A percentile compares a stretch with the other conserved stretches of the same genome.
phyloP scores from a whole-genome alignment of 2,888 invertebrate genomes.

The Andricus curvator region DNA sequence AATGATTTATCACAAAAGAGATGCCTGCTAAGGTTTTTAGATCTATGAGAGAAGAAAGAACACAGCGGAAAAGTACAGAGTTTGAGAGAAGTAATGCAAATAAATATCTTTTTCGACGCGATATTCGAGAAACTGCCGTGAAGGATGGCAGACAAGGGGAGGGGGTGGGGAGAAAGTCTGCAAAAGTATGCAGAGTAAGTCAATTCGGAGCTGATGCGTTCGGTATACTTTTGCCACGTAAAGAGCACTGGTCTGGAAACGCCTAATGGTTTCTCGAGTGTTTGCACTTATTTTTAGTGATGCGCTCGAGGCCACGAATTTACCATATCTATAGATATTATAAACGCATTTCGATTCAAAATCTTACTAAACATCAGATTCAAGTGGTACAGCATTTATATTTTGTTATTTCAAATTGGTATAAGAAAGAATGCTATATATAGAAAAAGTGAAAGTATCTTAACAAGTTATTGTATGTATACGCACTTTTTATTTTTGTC shows the following conservation, averaged over 20 bases:
- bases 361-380: background rate
- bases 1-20: background rate
- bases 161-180: slow-evolving; percentile 12
- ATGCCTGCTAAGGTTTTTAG: background rate
- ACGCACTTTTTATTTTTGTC: too few relatives aligned
- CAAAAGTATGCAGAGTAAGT: slow-evolving; percentile 39
- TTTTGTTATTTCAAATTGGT: background rate
- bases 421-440: background rate
- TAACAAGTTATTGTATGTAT: too few relatives aligned
- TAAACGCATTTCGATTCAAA: background rate
- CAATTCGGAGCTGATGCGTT: slow-evolving; percentile 37
- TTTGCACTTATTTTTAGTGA: slow-evolving; percentile 67
- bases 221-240: slow-evolving; percentile 47
- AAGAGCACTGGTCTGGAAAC: slow-evolving; percentile 66
- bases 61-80: background rate
- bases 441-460: too few relatives aligned
- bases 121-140: slow-evolving; percentile 8
- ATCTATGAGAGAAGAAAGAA: background rate
- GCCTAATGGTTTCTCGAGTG: slow-evolving; percentile 71
- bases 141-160: background rate
- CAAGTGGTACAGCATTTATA: background rate
- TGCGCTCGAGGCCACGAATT: slow-evolving; percentile 45
- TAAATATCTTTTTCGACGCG: slow-evolving; percentile 28
- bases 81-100: slow-evolving; percentile 8
- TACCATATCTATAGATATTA: slow-evolving; percentile 19